phyloP scores from a whole-genome alignment of 2,113 vertebrate genomes.

The Odontesthes bonariensis region DNA sequence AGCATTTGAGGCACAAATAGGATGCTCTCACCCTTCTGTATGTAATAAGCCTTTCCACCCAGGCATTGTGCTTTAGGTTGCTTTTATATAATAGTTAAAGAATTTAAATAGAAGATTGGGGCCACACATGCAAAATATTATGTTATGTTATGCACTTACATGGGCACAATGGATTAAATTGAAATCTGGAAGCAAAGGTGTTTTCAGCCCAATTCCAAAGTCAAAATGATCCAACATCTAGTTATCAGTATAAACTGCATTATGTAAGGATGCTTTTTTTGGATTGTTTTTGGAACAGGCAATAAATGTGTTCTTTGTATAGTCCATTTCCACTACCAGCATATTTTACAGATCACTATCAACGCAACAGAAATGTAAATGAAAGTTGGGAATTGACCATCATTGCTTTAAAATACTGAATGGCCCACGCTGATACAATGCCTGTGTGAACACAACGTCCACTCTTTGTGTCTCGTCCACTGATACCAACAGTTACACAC shows the following conservation, averaged over 20 bases:
- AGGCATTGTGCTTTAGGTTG: constrained; percentile 18
- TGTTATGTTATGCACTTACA: constrained; percentile 9
- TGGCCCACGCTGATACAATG: neutral
- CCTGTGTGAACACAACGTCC: neutral
- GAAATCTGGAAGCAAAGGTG: constrained; percentile 8
- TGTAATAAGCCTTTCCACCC: constrained; percentile 24
- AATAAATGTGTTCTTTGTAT: neutral
- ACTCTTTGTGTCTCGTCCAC: neutral
- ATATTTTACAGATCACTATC: neutral
- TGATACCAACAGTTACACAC: neutral
- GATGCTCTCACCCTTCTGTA: constrained; percentile 28
- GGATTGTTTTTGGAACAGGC: neutral
- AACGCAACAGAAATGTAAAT: neutral
- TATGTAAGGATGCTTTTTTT: constrained; percentile 18
- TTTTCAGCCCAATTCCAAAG: neutral
- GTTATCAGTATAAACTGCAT: neutral
- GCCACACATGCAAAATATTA: constrained; percentile 4
- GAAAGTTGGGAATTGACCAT: neutral
- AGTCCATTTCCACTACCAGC: neutral
- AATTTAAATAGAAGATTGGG: constrained; percentile 5
- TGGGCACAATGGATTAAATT: neutral
- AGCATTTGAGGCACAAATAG: constrained; percentile 31
- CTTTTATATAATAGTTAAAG: constrained; percentile 28
- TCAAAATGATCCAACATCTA: neutral
- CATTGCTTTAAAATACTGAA: neutral